These are phyloP conservation scores for Drosophila quadrilineata DNA, from an alignment of 1,140 invertebrate genomes.

Conservation along the genomic window DNA sequence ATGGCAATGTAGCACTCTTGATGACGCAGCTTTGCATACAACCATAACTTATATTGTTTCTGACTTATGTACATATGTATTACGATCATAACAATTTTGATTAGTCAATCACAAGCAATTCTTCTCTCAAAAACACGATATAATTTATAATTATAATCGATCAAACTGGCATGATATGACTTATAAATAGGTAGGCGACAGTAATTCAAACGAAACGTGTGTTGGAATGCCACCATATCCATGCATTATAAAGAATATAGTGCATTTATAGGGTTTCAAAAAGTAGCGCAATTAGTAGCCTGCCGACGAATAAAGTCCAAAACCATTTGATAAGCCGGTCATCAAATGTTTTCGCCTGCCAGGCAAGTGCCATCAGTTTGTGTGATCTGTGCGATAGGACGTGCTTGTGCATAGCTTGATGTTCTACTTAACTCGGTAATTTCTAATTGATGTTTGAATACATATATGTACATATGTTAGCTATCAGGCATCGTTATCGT, in stretches of 20 bases:
- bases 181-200: neutral
- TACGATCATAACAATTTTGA: neutral
- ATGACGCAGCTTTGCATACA: too few relatives aligned
- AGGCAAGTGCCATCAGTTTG: neutral
- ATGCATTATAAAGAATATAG: constrained; percentile 1
- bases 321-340: constrained; percentile 8
- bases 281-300: neutral
- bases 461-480: too few relatives aligned
- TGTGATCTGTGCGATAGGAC: constrained; percentile 2
- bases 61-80: too few relatives aligned
- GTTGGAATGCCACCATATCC: neutral
- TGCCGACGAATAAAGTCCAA: constrained; percentile 21
- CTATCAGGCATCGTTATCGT: constrained; percentile 38
- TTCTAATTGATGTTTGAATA: constrained; percentile 20
- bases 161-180: constrained; percentile 6
- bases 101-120: neutral
- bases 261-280: neutral
- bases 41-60: too few relatives aligned
- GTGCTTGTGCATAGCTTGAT: neutral
- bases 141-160: constrained; percentile 11
- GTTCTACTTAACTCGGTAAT: constrained; percentile 47
- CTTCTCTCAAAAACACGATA: neutral
- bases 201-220: neutral
- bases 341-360: constrained; percentile 4
- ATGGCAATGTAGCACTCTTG: too few relatives aligned